Conservation (phyloP, 2,113 vertebrate genomes). For the Oxygymnocypris stewartii region DNA sequence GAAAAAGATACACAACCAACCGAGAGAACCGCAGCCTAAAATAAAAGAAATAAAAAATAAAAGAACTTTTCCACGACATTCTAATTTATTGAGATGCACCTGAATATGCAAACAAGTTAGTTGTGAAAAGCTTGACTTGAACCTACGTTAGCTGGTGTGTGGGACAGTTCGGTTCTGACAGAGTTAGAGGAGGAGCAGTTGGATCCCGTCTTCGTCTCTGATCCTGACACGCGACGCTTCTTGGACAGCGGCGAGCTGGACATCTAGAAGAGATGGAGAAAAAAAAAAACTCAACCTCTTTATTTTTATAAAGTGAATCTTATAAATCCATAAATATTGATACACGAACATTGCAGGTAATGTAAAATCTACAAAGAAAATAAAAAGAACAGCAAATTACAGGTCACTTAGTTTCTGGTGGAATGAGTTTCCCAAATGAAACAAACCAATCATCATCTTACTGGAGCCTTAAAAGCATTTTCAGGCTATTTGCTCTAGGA, state of each 20-base stretch:
- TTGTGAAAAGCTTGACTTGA: not conserved
- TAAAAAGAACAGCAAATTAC: not conserved
- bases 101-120: too few species aligned
- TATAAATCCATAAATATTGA: not conserved
- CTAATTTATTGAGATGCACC: too few species aligned
- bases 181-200: conserved; percentile 86
- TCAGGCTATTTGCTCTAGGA: not conserved
- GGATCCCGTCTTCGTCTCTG: conserved; percentile 94
- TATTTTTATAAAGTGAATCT: not conserved
- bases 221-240: conserved; percentile 96
- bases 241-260: conserved; percentile 98
- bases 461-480: not conserved
- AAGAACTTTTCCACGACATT: too few species aligned
- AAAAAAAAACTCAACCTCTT: not conserved
- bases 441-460: not conserved
- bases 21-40: too few species aligned
- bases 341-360: not conserved
- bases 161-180: conserved; percentile 82
- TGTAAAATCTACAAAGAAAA: not conserved
- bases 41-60: too few species aligned
- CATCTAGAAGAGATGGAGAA: conserved; percentile 78
- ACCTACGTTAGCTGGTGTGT: conserved; percentile 88
- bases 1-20: too few species aligned
- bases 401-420: not conserved
- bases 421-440: not conserved